Evolutionary conservation across 2,113 vertebrate species (phyloP), one percentile per base, ranked within the genome.

Genomic region (Epinephelus lanceolatus): DNA sequence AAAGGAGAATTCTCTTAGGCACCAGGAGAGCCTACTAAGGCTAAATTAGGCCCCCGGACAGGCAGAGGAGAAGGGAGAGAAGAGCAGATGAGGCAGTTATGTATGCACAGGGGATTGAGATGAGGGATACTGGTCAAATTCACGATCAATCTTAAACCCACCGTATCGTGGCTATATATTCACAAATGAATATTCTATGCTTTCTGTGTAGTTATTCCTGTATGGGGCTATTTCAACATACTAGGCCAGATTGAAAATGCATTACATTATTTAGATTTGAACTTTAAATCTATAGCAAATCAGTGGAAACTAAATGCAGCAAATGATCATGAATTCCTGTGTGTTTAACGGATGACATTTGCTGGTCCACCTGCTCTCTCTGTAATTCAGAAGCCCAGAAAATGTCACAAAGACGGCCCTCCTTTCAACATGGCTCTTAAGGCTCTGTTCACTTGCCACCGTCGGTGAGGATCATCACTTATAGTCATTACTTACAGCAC

Each of bases 1-100:
- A 96, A 96, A 95, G 91, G 91, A 96, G 92, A 94, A 95, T 94
- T 80, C 94, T 94, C 91, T 88, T 80, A 93, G 93, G 90, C 94
- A 93, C 91, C 92, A 83, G 92, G 90, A 95, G 92, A 93, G 92
- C 90, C 93, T 90, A 89, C 92, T 91, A 92, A 91, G 92, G 93
- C 91, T 95, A 95, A 95, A 95, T 95, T 95, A 91, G 93, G 94
- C 93, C 94, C 94, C 94, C 86, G 90, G 92, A 95, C 93, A 90
- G 91, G 82, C 86, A 91, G 86, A 91, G 86, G 90, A 87, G 91
- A 90, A 84, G 86, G 79, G 90, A 94, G 90, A 92, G 92, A 86
- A 84, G 93, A 91, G 91, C 89, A 85, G 90, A 90, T 93, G 89
- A 93, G 92, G 91, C 90, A 88, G 91, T 94, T 92, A 92, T 80